These are phyloP conservation scores for Takifugu bimaculatus DNA, from an alignment of 2,113 vertebrate genomes.

Conservation along the genomic window DNA sequence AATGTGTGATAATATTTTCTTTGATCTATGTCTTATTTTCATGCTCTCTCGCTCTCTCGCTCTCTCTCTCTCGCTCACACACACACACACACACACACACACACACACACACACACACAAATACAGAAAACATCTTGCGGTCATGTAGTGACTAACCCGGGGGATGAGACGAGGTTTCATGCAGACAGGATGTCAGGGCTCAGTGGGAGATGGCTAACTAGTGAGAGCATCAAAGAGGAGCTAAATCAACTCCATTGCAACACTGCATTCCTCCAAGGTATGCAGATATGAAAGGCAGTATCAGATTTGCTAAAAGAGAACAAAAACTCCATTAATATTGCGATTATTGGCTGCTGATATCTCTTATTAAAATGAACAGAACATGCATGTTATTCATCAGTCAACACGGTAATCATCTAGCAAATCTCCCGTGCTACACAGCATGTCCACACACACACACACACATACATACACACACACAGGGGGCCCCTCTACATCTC, in stretches of 20 bases:
- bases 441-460: slow-evolving; percentile 2
- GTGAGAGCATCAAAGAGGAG: slow-evolving; percentile 69
- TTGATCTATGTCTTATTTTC: slow-evolving; percentile 15
- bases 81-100: slow-evolving; percentile 22
- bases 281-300: slow-evolving; percentile 39
- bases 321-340: neutral
- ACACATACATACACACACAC: neutral
- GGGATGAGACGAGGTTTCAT: slow-evolving; percentile 65
- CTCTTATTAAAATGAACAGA: too few relatives aligned
- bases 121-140: slow-evolving; percentile 55
- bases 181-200: slow-evolving; percentile 73
- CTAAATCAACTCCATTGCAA: slow-evolving; percentile 61
- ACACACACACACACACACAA: slow-evolving; percentile 29
- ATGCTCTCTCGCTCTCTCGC: neutral
- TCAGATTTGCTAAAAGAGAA: slow-evolving; percentile 6
- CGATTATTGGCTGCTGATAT: neutral
- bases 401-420: slow-evolving; percentile 32
- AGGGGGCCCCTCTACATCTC: slow-evolving; percentile 21
- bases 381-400: slow-evolving; percentile 41
- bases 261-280: slow-evolving; percentile 58
- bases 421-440: slow-evolving; percentile 53
- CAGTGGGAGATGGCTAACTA: slow-evolving; percentile 67
- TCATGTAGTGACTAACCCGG: slow-evolving; percentile 67
- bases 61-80: neutral
- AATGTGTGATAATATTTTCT: slow-evolving; percentile 11